Evolutionary conservation across 2,888 invertebrate genomes (phyloP), one percentile per base, ranked within the genome.

Genomic region (Plebejus melissa): DNA sequence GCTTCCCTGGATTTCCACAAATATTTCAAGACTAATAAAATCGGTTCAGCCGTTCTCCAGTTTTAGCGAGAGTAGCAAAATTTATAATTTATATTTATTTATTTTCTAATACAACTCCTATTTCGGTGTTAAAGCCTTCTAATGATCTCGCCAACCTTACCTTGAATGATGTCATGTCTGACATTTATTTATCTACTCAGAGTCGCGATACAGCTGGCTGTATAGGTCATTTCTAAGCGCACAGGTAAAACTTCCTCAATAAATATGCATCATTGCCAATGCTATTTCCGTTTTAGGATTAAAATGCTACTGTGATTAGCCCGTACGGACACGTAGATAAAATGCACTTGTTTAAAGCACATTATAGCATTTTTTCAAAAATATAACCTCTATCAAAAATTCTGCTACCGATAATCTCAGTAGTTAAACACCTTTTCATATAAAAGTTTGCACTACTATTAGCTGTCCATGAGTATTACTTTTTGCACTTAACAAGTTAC

Each of bases 161-260:
- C 71, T 71, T 50, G 71, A 71, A 71, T 71, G 46, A 71, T 46
- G 71, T 71, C 71, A 71, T 28, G 13, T 5, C 46, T 50, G 46
- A 71, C 71, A 71, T 71, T 71, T 71, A 70, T 70, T 65, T 41
- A 70, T 70, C 70, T 70, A 46, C 22, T 46, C 22, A 22, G 71
- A 71, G 71, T 46, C 41, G 46, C 28, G n/a, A 22, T 65, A 36
- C 46, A 22, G 70, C 9, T 46, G 70, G 71, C 41, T 22, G 54
- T 6, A 50, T 72, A 72, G 72, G 72, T 72, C 72, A 72, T 72
- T 71, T 72, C 72, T 72, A 32, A 72, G 32, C 32, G 22, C 7
- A 22, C 46, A 54, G 71, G 28, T 46, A 46, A 50, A 50, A 54
- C 72, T 72, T 72, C 72, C 72, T 72, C 50, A 54, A 72, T 54